Base-by-base conservation (phyloP, 2,113 vertebrate genomes). In the Otolemur garnettii region DNA sequence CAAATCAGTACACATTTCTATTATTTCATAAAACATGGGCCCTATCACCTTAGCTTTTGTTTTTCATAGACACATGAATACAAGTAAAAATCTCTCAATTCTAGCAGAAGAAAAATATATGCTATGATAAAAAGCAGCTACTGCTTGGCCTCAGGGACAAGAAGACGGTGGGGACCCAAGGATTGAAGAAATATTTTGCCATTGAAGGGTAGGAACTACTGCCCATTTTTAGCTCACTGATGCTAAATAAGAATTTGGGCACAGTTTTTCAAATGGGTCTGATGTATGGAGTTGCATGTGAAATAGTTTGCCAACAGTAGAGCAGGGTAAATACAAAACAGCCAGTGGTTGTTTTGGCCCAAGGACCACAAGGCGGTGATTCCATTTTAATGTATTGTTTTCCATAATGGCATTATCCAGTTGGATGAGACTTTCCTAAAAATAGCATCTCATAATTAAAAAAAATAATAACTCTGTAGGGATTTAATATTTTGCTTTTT, bases 401-500 rank as follows among this genome's bases (percentile, higher is more conserved):
- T 42, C 12, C 17, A 19, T 72, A 72, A 78, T 59, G 81, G 2
- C 8, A 64, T 95, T 80, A 62, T n/a, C 45, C 9, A 80, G n/a
- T 1, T 80, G 91, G n/a, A 57, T 19, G n/a, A 64, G 13, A 4
- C 59, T 92, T 96, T 87, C 57, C 57, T 69, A 17, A 60, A 69
- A 69, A 75, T 45, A 62, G 4, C 13, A 79, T 30, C 24, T 84
- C 21, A 53, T 84, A 92, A 74, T 42, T 72, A 71, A 83, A 82
- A 92, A 83, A 28, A 74, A 64, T 45, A 93, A 42, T 30, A 55
- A 55, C 68, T 42, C 8, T 57, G 90, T 81, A 55, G 38, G 91
- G 50, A 87, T 74, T 35, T 17, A 90, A 26, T 78, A 80, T 74
- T 86, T 93, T 60, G 62, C 50, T 77, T 93, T 79, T 79, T 45